Base-by-base conservation (phyloP, 2,113 vertebrate species). In the Oncorhynchus kisutch region DNA sequence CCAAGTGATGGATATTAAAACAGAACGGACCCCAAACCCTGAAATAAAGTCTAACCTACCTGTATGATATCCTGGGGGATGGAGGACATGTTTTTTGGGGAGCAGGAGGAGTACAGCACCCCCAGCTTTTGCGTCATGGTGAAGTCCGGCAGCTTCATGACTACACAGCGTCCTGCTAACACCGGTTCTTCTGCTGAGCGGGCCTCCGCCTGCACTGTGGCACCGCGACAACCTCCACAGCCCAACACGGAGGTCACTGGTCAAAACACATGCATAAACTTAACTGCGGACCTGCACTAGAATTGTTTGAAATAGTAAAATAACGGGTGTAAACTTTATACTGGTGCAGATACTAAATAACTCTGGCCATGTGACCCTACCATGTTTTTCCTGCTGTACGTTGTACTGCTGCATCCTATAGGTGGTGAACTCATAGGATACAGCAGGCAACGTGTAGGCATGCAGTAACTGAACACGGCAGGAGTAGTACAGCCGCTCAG, bases 371-470 rank as follows among this genome's bases (percentile, higher is more conserved):
- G 14, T 11, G 12, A 16, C 12, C 49, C 49, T 79, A 94, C 93
- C 92, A 20, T 89, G 72, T 72, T 89, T 92, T 27, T 90, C 81
- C 8, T 90, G 90, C 2, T 71, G 86, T 73, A 93, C 13, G 71
- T 90, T 86, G 88, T 88, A 94, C 57, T 94, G 93, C 45, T 94
- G 93, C 93, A 94, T 94, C 87, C 93, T 89, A 82, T 90, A 93
- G 65, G 89, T 91, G 0, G 80, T 93, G 85, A 94, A 94, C 87
- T 92, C 91, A 49, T 94, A 91, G 65, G 91, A 91, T 0, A 89
- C 82, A 0, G 91, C 80, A 20, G 90, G 72, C 60, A 93, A 84
- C n/a, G 86, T 87, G 0, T 88, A 91, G 24, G 85, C 77, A 1
- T 88, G 87, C 64, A 90, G 78, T 16, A 70, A 39, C 67, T 82